Percentiles rank a stretch among this genome's conserved stretches.
Evolutionary conservation across 92 coral and sea anemone genomes (phyloP).

Genomic region (Phenganax subtilis): DNA sequence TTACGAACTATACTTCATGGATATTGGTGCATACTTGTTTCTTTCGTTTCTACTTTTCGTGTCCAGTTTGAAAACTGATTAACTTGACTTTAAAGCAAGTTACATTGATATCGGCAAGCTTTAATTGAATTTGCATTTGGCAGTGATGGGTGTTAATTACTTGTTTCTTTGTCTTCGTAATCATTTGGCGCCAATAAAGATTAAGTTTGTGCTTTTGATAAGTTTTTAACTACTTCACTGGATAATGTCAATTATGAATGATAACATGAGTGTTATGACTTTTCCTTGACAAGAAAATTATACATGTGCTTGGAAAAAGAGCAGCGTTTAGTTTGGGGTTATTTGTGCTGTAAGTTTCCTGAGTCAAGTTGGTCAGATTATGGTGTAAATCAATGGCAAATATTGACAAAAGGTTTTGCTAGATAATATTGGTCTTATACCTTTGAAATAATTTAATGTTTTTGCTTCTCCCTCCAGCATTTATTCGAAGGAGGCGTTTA

Average conservation of each 20-base stretch:
- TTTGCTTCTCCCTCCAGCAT: no score
- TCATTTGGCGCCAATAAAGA: constrained; percentile 8
- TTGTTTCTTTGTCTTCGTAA: neutral
- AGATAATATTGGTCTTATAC: neutral
- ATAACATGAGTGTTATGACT: neutral
- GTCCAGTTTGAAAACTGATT: no score
- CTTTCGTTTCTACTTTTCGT: neutral
- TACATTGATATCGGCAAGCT: neutral
- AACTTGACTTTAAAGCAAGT: neutral
- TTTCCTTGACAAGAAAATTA: neutral
- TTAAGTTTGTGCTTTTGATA: neutral
- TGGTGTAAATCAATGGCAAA: neutral
- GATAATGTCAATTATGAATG: neutral
- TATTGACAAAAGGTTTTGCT: constrained; percentile 5
- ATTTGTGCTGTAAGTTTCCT: neutral
- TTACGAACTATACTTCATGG: neutral
- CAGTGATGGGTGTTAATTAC: neutral
- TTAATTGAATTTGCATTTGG: neutral
- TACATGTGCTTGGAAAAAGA: neutral
- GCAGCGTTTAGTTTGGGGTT: neutral
- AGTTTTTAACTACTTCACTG: neutral
- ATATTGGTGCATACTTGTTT: neutral
- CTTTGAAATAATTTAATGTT: no score
- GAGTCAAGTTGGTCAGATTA: neutral
- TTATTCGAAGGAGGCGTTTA: no score